Evolutionary conservation across 1,140 invertebrate genomes (phyloP), one percentile per base, ranked within the genome.

Genomic region (Portunus trituberculatus): DNA sequence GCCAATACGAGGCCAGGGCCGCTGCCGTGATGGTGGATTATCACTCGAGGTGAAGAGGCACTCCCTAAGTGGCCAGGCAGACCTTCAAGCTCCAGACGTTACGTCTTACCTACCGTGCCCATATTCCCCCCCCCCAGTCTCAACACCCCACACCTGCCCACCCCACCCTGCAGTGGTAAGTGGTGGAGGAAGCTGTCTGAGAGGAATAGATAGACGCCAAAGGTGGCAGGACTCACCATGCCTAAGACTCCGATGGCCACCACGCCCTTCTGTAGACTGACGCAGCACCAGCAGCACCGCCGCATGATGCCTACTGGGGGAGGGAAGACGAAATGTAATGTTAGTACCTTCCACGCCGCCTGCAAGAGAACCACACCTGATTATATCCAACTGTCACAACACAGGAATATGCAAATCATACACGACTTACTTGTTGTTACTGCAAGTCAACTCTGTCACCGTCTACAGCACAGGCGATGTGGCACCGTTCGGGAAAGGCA

Each of bases 221-320:
- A n/a, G 25, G n/a, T 7, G 67, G 67, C 20, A n/a, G 67, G 4
- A 93, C 95, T 95, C 7, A 95, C 95, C 92, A 95, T 93, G 59
- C 95, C 83, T 59, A 95, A 52, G 10, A 95, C 95, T 0, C 95
- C 95, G 25, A 95, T 95, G 92, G 95, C 95, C 67, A 95, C 92
- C 14, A 95, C 95, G 8, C 95, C 95, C 92, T 95, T 95, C 86
- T 95, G 95, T 8, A 95, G 95, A 67, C 95, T 95, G 88, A 93
- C 52, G 87, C 95, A 95, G 88, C 91, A 95, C 67, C 95, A 76
- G 45, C 95, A 95, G 67, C 92, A 95, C 52, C 82, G 92, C 52
- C 90, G 90, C 94, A 95, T 95, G 48, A 28, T 92, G 48, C 32
- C 90, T 82, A 59, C 28, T 31, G 28, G 45, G 84, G 83, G 10